Percentiles rank a stretch among this genome's conserved stretches.
Evolutionary conservation across 2,113 vertebrate genomes (phyloP).

Genomic region (Erythrocebus patas): DNA sequence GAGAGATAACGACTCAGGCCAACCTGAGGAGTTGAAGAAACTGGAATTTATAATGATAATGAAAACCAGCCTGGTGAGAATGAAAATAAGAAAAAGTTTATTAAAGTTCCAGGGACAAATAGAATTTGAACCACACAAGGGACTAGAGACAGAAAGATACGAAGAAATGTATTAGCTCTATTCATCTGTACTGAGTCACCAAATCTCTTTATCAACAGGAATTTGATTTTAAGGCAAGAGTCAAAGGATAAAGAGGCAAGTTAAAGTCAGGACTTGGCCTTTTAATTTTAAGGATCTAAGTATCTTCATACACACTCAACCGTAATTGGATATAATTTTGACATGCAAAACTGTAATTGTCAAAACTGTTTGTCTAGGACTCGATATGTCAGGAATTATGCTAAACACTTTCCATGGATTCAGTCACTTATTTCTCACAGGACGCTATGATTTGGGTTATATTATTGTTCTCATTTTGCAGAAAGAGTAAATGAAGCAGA

Average conservation of each 20-base stretch:
- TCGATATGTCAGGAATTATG: neutral
- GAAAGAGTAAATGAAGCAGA: neutral
- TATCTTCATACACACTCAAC: neutral
- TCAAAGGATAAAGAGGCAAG: neutral
- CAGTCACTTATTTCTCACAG: neutral
- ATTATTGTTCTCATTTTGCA: neutral
- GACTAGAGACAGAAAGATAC: neutral
- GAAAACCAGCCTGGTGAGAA: conserved; percentile 11
- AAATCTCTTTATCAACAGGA: neutral
- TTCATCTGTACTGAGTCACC: neutral
- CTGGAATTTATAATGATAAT: neutral
- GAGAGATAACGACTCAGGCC: neutral
- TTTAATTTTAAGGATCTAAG: neutral
- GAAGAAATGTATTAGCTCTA: neutral
- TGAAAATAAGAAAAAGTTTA: conserved; percentile 54
- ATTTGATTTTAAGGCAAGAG: neutral
- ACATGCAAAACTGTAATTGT: neutral
- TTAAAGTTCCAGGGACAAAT: neutral
- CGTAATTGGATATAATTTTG: neutral
- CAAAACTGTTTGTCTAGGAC: neutral
- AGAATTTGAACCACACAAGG: neutral
- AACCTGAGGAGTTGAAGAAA: neutral
- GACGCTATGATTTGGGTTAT: neutral
- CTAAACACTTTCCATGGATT: neutral
- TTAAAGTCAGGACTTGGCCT: neutral